Percentiles rank a stretch among this genome's conserved stretches.
Conservation (phyloP, 1,140 invertebrate species). For the Lamellibrachia luymesi region DNA sequence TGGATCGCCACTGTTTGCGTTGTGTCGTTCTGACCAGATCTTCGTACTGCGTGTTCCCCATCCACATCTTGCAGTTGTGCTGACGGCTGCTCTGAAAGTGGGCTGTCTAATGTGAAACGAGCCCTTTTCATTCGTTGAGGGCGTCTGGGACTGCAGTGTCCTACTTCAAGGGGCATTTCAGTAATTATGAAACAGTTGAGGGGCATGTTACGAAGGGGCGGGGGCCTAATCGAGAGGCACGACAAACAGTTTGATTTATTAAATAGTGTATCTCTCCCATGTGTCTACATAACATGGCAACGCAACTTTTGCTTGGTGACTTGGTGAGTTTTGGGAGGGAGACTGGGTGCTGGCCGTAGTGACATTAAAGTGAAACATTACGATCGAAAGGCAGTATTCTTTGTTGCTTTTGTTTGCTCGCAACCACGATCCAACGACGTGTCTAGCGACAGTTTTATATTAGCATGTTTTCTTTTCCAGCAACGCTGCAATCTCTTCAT, state of each 20-base stretch:
- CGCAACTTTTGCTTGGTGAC: too few relatives aligned
- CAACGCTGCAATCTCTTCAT: not conserved
- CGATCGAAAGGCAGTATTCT: too few relatives aligned
- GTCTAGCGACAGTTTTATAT: not conserved
- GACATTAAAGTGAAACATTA: not conserved
- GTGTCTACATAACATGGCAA: too few relatives aligned
- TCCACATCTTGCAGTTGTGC: too few relatives aligned
- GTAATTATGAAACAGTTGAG: not conserved
- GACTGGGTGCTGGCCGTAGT: too few relatives aligned
- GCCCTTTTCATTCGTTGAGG: not conserved
- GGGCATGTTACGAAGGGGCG: not conserved
- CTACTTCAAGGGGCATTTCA: not conserved
- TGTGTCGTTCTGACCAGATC: too few relatives aligned
- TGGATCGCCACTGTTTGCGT: too few relatives aligned
- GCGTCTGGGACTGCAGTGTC: not conserved
- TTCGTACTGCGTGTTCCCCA: too few relatives aligned
- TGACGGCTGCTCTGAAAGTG: not conserved
- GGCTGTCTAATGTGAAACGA: not conserved
- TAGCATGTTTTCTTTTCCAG: not conserved
- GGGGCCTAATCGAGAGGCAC: not conserved
- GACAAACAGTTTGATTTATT: not conserved
- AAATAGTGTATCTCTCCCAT: too few relatives aligned
- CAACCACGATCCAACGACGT: not conserved
- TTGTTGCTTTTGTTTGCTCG: not conserved
- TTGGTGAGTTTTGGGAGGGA: too few relatives aligned